Percentiles rank a stretch among this genome's conserved stretches.
Evolutionary conservation across 2,113 vertebrate species (phyloP).

Genomic region (Callipepla californica): DNA sequence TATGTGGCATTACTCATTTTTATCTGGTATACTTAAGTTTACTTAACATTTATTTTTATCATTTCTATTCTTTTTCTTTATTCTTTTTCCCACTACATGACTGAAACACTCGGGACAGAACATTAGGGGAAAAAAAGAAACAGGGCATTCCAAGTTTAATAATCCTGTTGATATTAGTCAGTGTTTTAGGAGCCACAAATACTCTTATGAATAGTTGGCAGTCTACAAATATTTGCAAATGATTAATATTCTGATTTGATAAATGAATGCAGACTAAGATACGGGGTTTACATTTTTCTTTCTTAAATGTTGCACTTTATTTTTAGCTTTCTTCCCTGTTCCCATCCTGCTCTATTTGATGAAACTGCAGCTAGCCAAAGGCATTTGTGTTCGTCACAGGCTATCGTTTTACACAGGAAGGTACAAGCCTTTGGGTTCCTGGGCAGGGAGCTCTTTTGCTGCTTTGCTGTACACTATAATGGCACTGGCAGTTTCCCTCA

Average conservation of each 20-base stretch:
- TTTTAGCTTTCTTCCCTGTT: neutral
- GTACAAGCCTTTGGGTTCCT: neutral
- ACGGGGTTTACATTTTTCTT: rapidly evolving
- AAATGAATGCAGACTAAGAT: neutral
- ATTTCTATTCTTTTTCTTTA: neutral
- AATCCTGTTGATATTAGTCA: neutral
- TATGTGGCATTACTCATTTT: constrained; percentile 31
- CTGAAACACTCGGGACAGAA: neutral
- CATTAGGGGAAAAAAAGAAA: neutral
- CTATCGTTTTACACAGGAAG: neutral
- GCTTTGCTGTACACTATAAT: neutral
- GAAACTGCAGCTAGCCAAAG: neutral
- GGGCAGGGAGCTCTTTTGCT: neutral
- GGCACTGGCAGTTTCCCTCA: neutral
- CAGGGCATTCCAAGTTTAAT: neutral
- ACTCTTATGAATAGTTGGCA: neutral
- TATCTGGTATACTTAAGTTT: neutral
- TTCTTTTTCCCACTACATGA: neutral
- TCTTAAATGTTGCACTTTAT: neutral
- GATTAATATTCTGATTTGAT: neutral
- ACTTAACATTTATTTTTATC: neutral
- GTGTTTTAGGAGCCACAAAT: neutral
- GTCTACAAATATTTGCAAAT: neutral
- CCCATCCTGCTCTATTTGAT: neutral
- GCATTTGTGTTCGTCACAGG: neutral